These are phyloP conservation scores for Trichosurus vulpecula DNA, from an alignment of 2,797 vertebrate species.

Conservation along the genomic window DNA sequence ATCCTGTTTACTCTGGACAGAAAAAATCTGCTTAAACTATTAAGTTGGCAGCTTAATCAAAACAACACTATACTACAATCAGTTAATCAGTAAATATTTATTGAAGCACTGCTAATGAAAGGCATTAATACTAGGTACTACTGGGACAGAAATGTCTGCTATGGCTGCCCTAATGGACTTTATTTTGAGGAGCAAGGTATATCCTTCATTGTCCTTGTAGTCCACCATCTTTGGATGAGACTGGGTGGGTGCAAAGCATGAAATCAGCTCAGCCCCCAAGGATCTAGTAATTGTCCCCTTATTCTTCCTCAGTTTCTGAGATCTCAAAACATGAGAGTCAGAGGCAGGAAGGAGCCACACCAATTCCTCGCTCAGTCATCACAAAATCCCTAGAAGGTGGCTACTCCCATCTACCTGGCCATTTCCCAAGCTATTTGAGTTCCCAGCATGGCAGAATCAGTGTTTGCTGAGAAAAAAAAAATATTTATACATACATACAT, in stretches of 20 bases:
- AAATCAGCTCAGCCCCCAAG: neutral
- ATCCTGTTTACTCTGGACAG: neutral
- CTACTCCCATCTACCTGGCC: neutral
- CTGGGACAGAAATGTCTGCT: neutral
- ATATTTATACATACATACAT: no score
- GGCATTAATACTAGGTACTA: neutral
- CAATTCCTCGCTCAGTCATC: neutral
- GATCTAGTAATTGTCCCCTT: neutral
- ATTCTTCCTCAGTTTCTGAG: neutral
- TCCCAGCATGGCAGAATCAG: neutral
- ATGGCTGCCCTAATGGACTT: neutral
- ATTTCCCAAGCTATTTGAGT: neutral
- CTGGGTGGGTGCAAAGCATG: neutral
- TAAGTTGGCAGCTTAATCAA: constrained; percentile 12
- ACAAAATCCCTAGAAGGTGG: neutral
- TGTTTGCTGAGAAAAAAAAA: neutral
- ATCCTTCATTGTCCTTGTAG: neutral
- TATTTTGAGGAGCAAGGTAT: neutral
- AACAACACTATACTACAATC: neutral
- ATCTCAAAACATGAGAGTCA: neutral
- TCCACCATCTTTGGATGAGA: neutral
- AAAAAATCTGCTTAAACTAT: neutral
- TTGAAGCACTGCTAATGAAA: neutral
- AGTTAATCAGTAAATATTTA: neutral
- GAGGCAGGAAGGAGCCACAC: neutral